phyloP scores from a whole-genome alignment of 2,113 vertebrate species.

The Catharus fuscescens region DNA sequence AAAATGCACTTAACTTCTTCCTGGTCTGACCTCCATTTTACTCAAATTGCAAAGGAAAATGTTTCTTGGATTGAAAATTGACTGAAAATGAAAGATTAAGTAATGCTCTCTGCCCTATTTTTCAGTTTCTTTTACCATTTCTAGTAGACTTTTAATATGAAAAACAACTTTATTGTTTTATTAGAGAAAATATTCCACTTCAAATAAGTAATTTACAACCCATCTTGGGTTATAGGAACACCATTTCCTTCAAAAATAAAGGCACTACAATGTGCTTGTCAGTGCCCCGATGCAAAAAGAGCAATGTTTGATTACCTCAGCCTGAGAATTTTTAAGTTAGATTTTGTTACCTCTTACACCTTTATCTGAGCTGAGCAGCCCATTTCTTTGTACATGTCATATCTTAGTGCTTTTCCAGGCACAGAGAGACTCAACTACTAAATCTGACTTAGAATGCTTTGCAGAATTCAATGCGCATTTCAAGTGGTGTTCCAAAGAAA shows the following conservation, averaged over 20 bases:
- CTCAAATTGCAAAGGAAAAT: slow-evolving; percentile 11
- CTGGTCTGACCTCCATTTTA: background rate
- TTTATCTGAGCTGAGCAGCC: background rate
- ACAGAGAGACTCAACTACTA: background rate
- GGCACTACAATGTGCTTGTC: background rate
- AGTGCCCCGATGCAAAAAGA: background rate
- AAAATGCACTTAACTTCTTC: background rate
- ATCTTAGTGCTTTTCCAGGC: background rate
- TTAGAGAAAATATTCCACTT: background rate
- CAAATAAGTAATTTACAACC: background rate
- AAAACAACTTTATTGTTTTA: background rate
- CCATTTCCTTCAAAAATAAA: background rate
- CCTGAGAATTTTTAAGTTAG: background rate
- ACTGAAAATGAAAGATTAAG: background rate
- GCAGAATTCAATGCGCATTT: background rate
- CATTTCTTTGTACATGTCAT: background rate
- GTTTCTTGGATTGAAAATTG: background rate
- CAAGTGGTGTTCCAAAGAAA: background rate
- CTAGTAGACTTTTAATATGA: background rate
- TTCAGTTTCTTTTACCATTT: background rate
- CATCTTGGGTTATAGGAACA: background rate
- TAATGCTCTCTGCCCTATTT: background rate
- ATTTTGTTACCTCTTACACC: background rate
- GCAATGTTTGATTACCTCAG: background rate
- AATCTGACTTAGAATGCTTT: background rate